Conservation (phyloP, 53 echinoderm and acorn worm genomes). For the Hippasteria phrygiana region DNA sequence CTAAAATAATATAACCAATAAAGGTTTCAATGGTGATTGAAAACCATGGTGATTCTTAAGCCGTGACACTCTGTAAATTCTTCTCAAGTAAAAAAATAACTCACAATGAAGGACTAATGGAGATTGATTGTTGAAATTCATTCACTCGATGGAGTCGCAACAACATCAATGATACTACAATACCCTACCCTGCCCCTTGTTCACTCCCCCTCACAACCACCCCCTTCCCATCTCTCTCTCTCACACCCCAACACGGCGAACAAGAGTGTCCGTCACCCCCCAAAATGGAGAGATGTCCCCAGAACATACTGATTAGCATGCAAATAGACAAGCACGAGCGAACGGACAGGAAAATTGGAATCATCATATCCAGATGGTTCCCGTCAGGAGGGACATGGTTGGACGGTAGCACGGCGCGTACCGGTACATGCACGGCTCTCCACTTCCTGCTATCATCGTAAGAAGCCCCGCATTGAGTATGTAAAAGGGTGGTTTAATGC, state of each 20-base stretch:
- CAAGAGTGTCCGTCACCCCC: not conserved
- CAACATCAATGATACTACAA: too few relatives aligned
- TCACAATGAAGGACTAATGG: too few relatives aligned
- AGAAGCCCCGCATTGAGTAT: not conserved
- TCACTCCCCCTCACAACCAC: not conserved
- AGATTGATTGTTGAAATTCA: too few relatives aligned
- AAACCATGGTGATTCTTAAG: too few relatives aligned
- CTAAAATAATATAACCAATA: too few relatives aligned
- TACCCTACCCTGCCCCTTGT: too few relatives aligned
- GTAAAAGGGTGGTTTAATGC: constrained; percentile 50
- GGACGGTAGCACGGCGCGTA: not conserved
- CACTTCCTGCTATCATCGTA: not conserved
- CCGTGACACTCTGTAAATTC: too few relatives aligned
- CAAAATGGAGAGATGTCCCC: not conserved
- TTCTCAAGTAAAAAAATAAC: too few relatives aligned
- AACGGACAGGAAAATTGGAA: not conserved
- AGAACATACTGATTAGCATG: not conserved
- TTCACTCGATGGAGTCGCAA: too few relatives aligned
- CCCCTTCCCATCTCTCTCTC: not conserved
- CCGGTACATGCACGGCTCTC: not conserved
- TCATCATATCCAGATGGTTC: not conserved
- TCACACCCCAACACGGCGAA: not conserved
- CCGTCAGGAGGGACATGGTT: not conserved
- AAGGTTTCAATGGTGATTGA: too few relatives aligned
- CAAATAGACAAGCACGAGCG: not conserved